Evolutionary conservation across 1,140 invertebrate genomes (phyloP), one percentile per base, ranked within the genome.

Genomic region (Drosophila asahinai): DNA sequence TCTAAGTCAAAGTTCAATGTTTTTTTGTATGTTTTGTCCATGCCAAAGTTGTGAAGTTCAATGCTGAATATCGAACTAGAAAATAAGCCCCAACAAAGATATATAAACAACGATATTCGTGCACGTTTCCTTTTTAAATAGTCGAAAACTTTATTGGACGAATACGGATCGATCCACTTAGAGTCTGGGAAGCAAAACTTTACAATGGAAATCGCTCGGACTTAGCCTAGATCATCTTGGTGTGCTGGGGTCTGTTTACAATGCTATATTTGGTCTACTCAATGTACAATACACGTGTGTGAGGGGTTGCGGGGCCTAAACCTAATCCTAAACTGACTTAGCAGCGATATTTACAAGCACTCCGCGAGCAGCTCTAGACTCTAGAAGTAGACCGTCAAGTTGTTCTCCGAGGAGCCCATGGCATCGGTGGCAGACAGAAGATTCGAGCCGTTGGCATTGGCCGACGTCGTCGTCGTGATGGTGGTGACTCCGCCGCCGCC

Each of bases 381-480:
- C 65, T 87, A 91, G 40, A 91, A 91, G 63, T 93, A 93, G 54
- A 93, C 92, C 43, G 92, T 93, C 76, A 93, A 79, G 71, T 93
- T 93, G 80, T 93, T 93, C 70, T 93, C 92, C 43, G 92, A 92
- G 36, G 92, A 93, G 54, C 92, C 91, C 91, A 93, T 92, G 57
- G 83, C 80, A 74, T 93, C 92, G 25, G 92, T 83, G 58, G 91
- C 86, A 5, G 66, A 49, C 19, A 93, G 54, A 12, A 93, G 72
- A 77, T 93, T 93, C 3, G 92, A 86, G 15, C 49, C 63, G 19
- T 57, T 57, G 15, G 59, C 47, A 55, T 72, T 81, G 22, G 68
- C 77, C 38, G 68, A 52, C 15, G 64, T 66, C 22, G 64, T 66
- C 17, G 86, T 83, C 7, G 81, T 51, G 9, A 83, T 91, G 36